These are phyloP conservation scores for Pangasius krempfi DNA, from an alignment of 2,797 vertebrate genomes.

Conservation along the genomic window DNA sequence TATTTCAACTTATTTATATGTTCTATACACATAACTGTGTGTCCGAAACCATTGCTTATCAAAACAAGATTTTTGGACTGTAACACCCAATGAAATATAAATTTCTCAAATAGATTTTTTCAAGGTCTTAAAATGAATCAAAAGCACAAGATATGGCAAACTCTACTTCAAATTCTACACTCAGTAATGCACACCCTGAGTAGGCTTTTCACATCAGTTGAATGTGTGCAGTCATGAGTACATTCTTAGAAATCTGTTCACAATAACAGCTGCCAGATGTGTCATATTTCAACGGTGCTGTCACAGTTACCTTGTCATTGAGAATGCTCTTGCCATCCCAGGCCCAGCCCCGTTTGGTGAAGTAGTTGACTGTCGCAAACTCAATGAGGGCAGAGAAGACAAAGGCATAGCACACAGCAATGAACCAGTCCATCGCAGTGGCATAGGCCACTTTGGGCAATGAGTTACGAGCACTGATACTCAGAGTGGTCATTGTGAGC, in stretches of 20 bases:
- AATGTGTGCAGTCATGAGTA: background rate
- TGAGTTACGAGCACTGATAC: constrained; percentile 92
- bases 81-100: background rate
- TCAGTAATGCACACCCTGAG: background rate
- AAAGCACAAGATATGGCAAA: background rate
- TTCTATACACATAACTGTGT: background rate
- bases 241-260: constrained; percentile 31
- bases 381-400: constrained; percentile 95
- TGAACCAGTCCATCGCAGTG: constrained; percentile 98
- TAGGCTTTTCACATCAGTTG: background rate
- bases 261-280: constrained; percentile 28
- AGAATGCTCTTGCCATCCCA: constrained; percentile 94
- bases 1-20: background rate
- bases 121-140: background rate
- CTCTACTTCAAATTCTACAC: background rate
- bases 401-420: constrained; percentile 94
- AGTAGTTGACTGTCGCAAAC: constrained; percentile 97
- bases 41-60: background rate
- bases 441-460: constrained; percentile 94
- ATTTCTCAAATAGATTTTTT: background rate
- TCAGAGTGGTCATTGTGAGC: constrained; percentile 93
- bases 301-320: constrained; percentile 85
- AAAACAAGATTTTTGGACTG: background rate
- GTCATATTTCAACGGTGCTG: constrained; percentile 25
- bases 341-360: constrained; percentile 91